Conservation (phyloP, 1,140 invertebrate genomes). For the Oryzaephilus surinamensis region DNA sequence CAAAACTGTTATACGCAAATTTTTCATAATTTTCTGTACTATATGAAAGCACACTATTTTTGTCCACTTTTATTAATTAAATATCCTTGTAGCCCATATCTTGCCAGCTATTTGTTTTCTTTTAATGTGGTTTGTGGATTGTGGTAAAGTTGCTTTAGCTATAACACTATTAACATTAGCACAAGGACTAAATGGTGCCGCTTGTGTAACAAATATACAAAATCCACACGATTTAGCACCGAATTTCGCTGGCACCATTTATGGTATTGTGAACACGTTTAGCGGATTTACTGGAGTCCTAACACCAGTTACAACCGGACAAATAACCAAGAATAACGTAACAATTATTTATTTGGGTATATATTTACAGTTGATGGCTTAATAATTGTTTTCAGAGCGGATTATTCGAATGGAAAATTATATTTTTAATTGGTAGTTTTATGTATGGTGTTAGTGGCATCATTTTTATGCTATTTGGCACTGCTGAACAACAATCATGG, state of each 20-base stretch:
- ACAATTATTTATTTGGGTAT: background rate
- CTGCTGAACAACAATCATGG: slow-evolving; percentile 37
- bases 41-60: slow-evolving; percentile 44
- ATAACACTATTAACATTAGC: background rate
- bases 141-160: background rate
- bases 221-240: slow-evolving; percentile 74
- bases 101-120: background rate
- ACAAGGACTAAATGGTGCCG: slow-evolving; percentile 63
- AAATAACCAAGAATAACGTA: background rate
- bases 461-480: slow-evolving; percentile 41
- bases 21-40: slow-evolving; percentile 61
- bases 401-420: slow-evolving; percentile 43
- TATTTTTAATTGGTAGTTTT: slow-evolving; percentile 45
- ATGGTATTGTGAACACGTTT: slow-evolving; percentile 59
- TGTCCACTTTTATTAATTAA: background rate
- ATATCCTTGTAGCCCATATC: slow-evolving; percentile 6
- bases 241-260: slow-evolving; percentile 64
- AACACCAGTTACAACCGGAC: slow-evolving; percentile 37
- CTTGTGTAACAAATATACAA: slow-evolving; percentile 68
- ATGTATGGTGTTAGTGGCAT: slow-evolving; percentile 41
- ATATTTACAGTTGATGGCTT: background rate
- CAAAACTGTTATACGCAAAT: slow-evolving; percentile 49
- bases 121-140: slow-evolving; percentile 1
- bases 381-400: slow-evolving; percentile 28
- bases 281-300: slow-evolving; percentile 61